Conservation (phyloP, 2,797 vertebrate species). For the Aselliscus stoliczkanus region DNA sequence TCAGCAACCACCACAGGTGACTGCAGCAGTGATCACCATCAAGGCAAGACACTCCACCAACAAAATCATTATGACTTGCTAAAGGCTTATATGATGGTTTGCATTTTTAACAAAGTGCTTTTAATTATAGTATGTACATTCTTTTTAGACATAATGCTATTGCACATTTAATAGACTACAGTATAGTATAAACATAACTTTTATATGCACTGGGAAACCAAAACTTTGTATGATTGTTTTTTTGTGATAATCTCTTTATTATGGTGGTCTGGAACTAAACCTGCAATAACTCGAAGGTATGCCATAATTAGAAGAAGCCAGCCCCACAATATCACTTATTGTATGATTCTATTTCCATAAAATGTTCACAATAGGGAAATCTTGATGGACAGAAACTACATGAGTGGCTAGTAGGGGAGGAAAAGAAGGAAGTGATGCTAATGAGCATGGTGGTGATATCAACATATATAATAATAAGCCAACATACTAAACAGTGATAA, state of each 20-base stretch:
- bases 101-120: not conserved
- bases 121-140: not conserved
- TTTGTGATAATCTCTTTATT: not conserved
- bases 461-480: not conserved
- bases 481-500: not conserved
- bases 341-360: not conserved
- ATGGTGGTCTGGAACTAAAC: not conserved
- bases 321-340: not conserved
- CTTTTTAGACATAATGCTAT: not conserved
- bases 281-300: not conserved
- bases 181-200: not conserved
- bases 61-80: not conserved
- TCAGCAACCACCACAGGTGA: not conserved
- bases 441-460: not conserved
- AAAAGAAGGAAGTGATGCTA: not conserved
- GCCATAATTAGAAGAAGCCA: not conserved
- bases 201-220: not conserved
- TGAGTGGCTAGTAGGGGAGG: not conserved
- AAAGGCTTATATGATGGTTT: not conserved
- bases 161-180: not conserved
- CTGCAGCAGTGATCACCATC: not conserved
- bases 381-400: not conserved
- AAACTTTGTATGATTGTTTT: not conserved
- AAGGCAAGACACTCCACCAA: not conserved
- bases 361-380: not conserved